Evolutionary conservation across 2,113 vertebrate species (phyloP).

Genomic region (Poeciliopsis retropinna): DNA sequence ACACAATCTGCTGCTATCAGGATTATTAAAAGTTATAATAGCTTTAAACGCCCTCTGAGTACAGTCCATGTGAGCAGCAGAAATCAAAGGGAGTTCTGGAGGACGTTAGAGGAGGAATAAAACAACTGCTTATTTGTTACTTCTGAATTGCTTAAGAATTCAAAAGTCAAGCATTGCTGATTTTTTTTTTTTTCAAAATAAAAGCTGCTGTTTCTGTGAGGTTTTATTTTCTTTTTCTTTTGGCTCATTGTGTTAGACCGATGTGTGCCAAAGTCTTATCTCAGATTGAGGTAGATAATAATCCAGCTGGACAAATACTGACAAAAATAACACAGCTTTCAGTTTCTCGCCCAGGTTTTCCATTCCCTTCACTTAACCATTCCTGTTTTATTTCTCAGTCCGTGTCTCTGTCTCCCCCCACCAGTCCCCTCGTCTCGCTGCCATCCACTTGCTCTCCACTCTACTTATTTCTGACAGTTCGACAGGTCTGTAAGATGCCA

Average conservation of each 20-base stretch:
- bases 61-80: no score
- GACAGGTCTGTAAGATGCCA: conserved; percentile 60
- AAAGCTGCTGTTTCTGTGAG: background rate
- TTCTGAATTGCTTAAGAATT: no score
- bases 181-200: no score
- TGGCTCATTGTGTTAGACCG: conserved; percentile 4
- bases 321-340: conserved; percentile 25
- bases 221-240: background rate
- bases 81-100: no score
- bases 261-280: conserved; percentile 33
- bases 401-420: background rate
- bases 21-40: no score
- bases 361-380: background rate
- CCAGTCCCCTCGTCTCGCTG: background rate
- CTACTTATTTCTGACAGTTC: conserved; percentile 65
- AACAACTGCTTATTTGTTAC: no score
- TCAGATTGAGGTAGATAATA: conserved; percentile 46
- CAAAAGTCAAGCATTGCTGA: no score
- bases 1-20: no score
- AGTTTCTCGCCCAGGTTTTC: conserved; percentile 5
- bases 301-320: conserved; percentile 10
- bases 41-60: no score
- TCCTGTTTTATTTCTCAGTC: background rate
- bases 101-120: no score
- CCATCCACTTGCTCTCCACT: conserved; percentile 13